Percentiles rank a stretch among this genome's conserved stretches.
phyloP scores from a whole-genome alignment of 1,140 invertebrate species.

The Cyphomyrmex costatus region DNA sequence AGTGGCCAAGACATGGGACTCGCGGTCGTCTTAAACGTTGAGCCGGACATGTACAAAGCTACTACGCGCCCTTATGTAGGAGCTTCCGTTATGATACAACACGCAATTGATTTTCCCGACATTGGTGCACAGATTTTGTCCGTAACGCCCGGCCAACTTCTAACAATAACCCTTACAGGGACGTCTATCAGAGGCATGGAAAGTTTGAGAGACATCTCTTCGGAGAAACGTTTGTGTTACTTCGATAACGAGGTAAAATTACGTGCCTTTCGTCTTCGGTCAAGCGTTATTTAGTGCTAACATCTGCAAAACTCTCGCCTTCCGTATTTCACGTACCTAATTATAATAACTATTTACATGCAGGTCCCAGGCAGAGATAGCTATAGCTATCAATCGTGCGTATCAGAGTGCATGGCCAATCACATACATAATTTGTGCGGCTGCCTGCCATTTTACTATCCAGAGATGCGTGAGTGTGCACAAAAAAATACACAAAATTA shows the following conservation, averaged over 20 bases:
- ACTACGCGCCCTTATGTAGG: slow-evolving; percentile 76
- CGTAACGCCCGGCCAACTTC: slow-evolving; percentile 69
- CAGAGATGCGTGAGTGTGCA: slow-evolving; percentile 61
- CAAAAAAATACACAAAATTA: neutral
- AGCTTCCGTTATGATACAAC: slow-evolving; percentile 76
- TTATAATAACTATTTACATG: neutral
- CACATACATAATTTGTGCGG: slow-evolving; percentile 67
- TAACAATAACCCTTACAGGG: slow-evolving; percentile 70
- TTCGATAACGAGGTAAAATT: slow-evolving; percentile 75
- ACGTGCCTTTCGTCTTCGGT: neutral
- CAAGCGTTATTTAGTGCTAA: neutral
- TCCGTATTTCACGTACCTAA: neutral
- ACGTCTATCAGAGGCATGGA: slow-evolving; percentile 66
- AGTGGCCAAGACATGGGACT: slow-evolving; percentile 78
- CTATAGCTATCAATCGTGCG: slow-evolving; percentile 81
- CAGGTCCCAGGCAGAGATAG: slow-evolving; percentile 34
- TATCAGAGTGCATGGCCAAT: slow-evolving; percentile 77
- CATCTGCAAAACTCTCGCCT: too few species aligned
- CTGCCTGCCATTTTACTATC: slow-evolving; percentile 81
- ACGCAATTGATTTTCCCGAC: slow-evolving; percentile 79
- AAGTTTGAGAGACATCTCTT: slow-evolving; percentile 61
- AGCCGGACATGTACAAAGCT: slow-evolving; percentile 73
- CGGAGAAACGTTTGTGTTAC: slow-evolving; percentile 71
- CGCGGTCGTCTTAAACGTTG: slow-evolving; percentile 74
- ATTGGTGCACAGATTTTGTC: slow-evolving; percentile 70